Conservation (phyloP, 2,888 invertebrate genomes). For the Nipponacmea schrenckii region DNA sequence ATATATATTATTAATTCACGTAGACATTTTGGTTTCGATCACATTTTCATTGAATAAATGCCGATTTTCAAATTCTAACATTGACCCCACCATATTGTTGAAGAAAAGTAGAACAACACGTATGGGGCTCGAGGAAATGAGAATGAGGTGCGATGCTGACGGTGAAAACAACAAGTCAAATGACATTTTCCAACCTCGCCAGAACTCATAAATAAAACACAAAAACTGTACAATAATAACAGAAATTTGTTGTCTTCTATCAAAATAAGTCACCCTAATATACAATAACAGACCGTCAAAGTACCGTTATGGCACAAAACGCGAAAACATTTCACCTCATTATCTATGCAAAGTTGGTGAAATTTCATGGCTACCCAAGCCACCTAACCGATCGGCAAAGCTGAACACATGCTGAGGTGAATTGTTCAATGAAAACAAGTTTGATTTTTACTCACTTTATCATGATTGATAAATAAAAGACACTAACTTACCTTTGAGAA, state of each 20-base stretch:
- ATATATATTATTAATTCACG: background rate
- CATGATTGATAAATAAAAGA: background rate
- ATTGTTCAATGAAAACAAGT: constrained; percentile 1
- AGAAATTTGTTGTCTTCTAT: background rate
- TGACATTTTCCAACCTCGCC: background rate
- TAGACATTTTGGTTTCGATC: background rate
- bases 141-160: constrained; percentile 1
- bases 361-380: constrained; percentile 8
- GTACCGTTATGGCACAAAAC: background rate
- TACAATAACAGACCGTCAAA: background rate
- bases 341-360: constrained; percentile 5
- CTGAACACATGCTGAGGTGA: background rate
- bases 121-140: background rate
- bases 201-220: background rate
- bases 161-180: background rate
- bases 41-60: background rate
- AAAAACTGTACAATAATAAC: background rate
- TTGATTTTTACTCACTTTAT: background rate
- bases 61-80: background rate
- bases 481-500: background rate
- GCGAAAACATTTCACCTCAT: background rate
- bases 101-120: background rate
- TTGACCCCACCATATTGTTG: background rate
- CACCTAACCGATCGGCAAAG: background rate
- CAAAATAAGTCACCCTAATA: background rate